Base-by-base conservation (phyloP, 2,113 vertebrate genomes). In the Panthera tigris region DNA sequence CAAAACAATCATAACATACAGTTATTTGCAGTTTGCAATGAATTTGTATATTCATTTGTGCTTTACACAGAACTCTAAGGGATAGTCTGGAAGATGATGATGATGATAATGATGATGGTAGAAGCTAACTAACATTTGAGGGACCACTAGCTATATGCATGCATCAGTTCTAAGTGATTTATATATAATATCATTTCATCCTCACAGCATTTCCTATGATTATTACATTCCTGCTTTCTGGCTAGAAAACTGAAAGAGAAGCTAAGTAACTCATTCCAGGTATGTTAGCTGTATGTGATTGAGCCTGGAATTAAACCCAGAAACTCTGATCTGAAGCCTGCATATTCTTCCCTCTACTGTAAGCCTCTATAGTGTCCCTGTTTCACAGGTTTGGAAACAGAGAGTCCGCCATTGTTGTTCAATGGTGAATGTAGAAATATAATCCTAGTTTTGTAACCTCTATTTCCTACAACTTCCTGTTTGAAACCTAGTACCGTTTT, bases 311-410 rank as follows among this genome's bases (percentile, higher is more conserved):
- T 61, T 85, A 39, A 76, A 80, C 27, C 71, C 39, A 19, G 48
- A 7, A 74, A 45, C 5, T n/a, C 18, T 39, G 3, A 82, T 76
- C 63, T 79, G 10, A 55, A 68, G 36, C 36, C 71, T 84, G 16
- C 1, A 5, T 12, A 0, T 21, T 61, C 12, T 4, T 7, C 4
- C 10, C 33, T 55, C n/a, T 63, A 23, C 12, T 31, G 0, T 50
- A 11, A 3, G 13, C 15, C 10, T 33, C 66, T 16, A 3, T 3
- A 63, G 31, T 31, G 16, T 45, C 25, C 21, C 41, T 45, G 31
- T 39, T 79, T 69, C 36, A 57, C 0, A 71, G 69, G 15, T 39
- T 2, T 29, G 39, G 85, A 86, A 92, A 65, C 52, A 84, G 33
- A 65, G 80, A 25, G 21, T 48, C 16, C 18, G 4, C 25, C 76